phyloP scores from a whole-genome alignment of 2,113 vertebrate species.

The Xyrauchen texanus region DNA sequence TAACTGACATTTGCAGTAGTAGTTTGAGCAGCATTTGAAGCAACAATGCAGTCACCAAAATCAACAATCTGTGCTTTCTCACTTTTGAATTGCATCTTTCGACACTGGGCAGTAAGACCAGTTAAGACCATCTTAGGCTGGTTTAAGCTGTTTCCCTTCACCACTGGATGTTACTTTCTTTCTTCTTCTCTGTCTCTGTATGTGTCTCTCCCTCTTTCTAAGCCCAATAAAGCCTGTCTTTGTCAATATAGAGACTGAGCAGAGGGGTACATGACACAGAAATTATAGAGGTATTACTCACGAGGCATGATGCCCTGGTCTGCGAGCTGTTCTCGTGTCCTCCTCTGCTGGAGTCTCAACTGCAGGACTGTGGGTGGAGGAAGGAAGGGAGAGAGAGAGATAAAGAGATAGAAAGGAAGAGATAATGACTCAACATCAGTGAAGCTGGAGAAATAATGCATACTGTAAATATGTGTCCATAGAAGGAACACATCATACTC shows the following conservation, averaged over 20 bases:
- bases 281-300: conserved; percentile 77
- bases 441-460: conserved; percentile 31
- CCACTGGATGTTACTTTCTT: too few relatives aligned
- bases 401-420: conserved; percentile 45
- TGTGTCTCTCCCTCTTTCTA: neutral
- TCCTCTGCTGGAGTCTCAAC: conserved; percentile 97
- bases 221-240: too few relatives aligned
- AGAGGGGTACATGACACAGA: conserved; percentile 27
- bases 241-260: conserved; percentile 45
- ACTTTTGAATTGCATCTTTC: too few relatives aligned
- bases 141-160: neutral
- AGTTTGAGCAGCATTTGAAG: too few relatives aligned
- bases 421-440: conserved; percentile 39
- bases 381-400: conserved; percentile 40
- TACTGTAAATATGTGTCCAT: conserved; percentile 23
- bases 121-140: too few relatives aligned
- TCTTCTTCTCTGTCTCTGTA: neutral
- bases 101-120: too few relatives aligned
- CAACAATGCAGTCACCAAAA: too few relatives aligned
- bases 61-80: too few relatives aligned
- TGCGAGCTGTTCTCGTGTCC: conserved; percentile 92
- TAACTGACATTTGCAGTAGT: too few relatives aligned
- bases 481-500: conserved; percentile 48
- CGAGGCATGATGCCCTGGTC: conserved; percentile 95
- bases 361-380: conserved; percentile 85